phyloP scores from a whole-genome alignment of 2,888 invertebrate species.

The Drosophila borborema region DNA sequence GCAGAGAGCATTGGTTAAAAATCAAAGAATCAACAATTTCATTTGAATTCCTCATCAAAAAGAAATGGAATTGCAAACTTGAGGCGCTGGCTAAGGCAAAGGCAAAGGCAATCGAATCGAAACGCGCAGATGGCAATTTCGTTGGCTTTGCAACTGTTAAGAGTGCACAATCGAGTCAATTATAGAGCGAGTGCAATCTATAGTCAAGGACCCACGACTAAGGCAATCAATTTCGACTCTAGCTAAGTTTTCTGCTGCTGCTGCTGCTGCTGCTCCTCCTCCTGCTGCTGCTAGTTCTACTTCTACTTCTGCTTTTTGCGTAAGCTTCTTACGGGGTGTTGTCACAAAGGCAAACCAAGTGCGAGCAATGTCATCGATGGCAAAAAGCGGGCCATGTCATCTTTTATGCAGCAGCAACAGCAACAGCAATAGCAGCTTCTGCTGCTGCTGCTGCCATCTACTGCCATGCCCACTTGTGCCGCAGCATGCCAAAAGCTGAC shows the following conservation, averaged over 20 bases:
- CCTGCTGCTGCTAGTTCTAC: neutral
- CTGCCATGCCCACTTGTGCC: slow-evolving; percentile 4
- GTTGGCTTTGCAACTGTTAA: slow-evolving; percentile 1
- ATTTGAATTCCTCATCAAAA: neutral
- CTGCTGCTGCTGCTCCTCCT: neutral
- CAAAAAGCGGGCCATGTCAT: slow-evolving; percentile 55
- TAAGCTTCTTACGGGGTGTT: slow-evolving; percentile 47
- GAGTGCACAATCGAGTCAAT: slow-evolving; percentile 29
- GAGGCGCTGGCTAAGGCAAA: neutral
- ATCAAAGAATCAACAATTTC: neutral
- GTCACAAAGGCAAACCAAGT: neutral
- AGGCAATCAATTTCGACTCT: slow-evolving; percentile 31
- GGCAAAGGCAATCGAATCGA: slow-evolving; percentile 4
- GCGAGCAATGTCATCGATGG: slow-evolving; percentile 48
- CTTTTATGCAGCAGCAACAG: slow-evolving; percentile 56
- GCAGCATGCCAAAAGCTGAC: slow-evolving; percentile 29
- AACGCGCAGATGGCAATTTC: slow-evolving; percentile 1
- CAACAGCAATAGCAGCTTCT: slow-evolving; percentile 40
- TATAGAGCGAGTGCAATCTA: slow-evolving; percentile 15
- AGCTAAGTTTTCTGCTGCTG: neutral
- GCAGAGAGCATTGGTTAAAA: neutral
- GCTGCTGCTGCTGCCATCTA: slow-evolving; percentile 23
- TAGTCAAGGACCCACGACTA: slow-evolving; percentile 18
- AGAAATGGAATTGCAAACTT: slow-evolving; percentile 5
- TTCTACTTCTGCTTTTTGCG: neutral